Conservation (phyloP, 2,797 vertebrate species). For the Furcifer pardalis region DNA sequence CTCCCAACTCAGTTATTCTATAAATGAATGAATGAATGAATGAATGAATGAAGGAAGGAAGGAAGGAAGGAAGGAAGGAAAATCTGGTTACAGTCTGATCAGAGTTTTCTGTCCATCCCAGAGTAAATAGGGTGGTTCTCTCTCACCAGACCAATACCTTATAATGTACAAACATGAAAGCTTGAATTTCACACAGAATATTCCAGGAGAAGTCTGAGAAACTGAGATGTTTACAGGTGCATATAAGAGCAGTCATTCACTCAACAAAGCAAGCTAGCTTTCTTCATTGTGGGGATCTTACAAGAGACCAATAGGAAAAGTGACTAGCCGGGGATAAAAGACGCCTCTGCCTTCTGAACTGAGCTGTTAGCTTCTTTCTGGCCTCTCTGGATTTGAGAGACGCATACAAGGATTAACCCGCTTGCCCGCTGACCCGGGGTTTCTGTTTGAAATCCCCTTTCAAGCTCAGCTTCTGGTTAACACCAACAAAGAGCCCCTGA, state of each 20-base stretch:
- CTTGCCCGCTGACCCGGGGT: conserved; percentile 15
- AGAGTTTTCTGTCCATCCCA: background rate
- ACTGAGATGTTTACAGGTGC: background rate
- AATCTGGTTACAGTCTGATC: background rate
- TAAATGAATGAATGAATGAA: too few species aligned
- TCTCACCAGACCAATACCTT: background rate
- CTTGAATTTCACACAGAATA: background rate
- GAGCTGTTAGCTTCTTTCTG: background rate
- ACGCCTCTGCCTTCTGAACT: conserved; percentile 14
- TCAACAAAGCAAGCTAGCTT: background rate
- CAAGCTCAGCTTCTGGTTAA: conserved; percentile 27
- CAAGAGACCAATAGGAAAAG: background rate
- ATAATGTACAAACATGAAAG: too few species aligned
- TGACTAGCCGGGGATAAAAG: conserved; percentile 14
- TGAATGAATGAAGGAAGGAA: too few species aligned
- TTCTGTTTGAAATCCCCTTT: conserved; percentile 29
- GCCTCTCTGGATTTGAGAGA: conserved; percentile 16
- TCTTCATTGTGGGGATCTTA: background rate
- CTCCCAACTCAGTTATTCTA: too few species aligned
- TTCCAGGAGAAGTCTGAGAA: background rate
- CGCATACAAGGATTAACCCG: conserved; percentile 11
- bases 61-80: too few species aligned
- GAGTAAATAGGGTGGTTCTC: background rate
- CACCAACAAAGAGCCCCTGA: background rate
- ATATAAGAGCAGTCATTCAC: too few species aligned